These are phyloP conservation scores for Autographa gamma DNA, from an alignment of 2,888 invertebrate genomes.

Conservation along the genomic window DNA sequence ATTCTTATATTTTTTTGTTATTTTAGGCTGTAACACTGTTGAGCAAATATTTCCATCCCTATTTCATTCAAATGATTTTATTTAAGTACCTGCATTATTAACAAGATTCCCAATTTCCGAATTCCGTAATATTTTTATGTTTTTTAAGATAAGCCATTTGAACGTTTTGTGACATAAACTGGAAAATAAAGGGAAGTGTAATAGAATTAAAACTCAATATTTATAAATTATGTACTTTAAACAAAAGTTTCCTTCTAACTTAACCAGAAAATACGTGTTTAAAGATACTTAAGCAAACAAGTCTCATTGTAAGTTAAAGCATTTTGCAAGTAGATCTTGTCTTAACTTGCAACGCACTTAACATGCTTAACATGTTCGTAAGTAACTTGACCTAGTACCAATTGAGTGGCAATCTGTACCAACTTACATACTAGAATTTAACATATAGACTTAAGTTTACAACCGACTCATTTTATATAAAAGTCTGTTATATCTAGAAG, in stretches of 20 bases:
- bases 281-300: not conserved
- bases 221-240: too few relatives aligned
- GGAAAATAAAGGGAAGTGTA: too few relatives aligned
- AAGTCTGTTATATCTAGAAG: not conserved
- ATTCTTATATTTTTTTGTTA: not conserved
- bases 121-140: too few relatives aligned
- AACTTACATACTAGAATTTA: conserved; percentile 8
- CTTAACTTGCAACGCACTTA: conserved; percentile 17
- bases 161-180: too few relatives aligned
- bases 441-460: not conserved
- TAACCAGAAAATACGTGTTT: not conserved
- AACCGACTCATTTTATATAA: not conserved
- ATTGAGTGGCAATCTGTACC: conserved; percentile 11
- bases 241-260: not conserved
- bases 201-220: too few relatives aligned
- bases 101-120: too few relatives aligned
- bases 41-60: too few relatives aligned
- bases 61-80: too few relatives aligned
- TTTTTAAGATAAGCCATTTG: too few relatives aligned
- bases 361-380: conserved; percentile 5
- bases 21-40: not conserved
- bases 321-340: not conserved
- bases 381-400: conserved; percentile 34
- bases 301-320: not conserved
- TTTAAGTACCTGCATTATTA: too few relatives aligned